Base-by-base conservation (phyloP, 2,888 invertebrate species). In the Oligia latruncula region DNA sequence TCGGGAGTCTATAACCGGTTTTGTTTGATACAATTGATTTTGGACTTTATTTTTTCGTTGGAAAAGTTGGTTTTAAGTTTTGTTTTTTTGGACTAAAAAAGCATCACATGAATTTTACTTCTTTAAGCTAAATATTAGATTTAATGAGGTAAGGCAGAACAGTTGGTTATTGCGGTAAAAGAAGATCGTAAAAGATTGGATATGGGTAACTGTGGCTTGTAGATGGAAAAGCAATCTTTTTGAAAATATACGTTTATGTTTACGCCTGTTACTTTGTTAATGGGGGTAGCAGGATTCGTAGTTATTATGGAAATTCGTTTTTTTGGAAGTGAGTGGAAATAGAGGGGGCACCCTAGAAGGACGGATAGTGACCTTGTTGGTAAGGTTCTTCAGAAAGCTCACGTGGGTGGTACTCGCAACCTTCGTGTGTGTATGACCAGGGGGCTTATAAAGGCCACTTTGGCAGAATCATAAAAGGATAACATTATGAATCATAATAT, bases 101-200 rank as follows among this genome's bases (percentile, higher is more conserved):
- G 80, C 66, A 82, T 82, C 85, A 70, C 87, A 93, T 93, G 93
- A 93, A 93, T 93, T 93, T 92, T 88, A 92, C 92, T 90, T 88
- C 83, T 88, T 90, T 87, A 87, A 91, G 89, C 91, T 89, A 88
- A 89, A 91, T 91, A 89, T 87, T 87, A 85, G 87, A 89, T 87
- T 90, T 89, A 89, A 87, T 89, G 88, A 88, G 87, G 85, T 84
- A 83, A 85, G 68, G 80, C 80, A 75, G 85, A 77, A 76, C 80
- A 81, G 81, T 81, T 81, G 83, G 85, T 87, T 88, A 87, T 88
- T 81, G 83, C 84, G 85, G 87, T 72, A 70, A 71, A 84, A 80
- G 74, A 80, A 75, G 70, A 2, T 77, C 78, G 80, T 85, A 77
- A 85, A 86, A 86, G 52, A 88, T 80, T 84, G 73, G 71, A 83